Percentiles rank a stretch among this genome's conserved stretches.
phyloP scores from a whole-genome alignment of 2,797 vertebrate species.

The Mycteria americana region DNA sequence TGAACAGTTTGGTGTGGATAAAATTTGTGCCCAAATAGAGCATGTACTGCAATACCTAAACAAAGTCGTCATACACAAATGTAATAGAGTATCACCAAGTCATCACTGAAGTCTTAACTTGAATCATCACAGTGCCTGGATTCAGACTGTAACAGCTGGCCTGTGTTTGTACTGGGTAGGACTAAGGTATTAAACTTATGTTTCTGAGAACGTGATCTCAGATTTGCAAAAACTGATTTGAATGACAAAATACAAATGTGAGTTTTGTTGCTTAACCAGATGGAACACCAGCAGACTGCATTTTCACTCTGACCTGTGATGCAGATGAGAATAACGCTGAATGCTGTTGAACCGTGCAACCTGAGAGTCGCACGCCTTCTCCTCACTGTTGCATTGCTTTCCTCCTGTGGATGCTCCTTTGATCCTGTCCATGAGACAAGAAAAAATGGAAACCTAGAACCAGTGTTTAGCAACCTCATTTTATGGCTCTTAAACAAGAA shows the following conservation, averaged over 20 bases:
- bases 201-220: neutral
- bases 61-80: neutral
- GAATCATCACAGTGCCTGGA: neutral
- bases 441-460: neutral
- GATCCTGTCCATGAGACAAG: accelerated
- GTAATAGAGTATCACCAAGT: neutral
- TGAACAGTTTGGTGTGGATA: neutral
- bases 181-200: neutral
- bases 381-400: neutral
- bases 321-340: neutral
- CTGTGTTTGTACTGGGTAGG: neutral
- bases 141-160: neutral
- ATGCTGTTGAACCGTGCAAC: neutral
- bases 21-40: neutral
- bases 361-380: accelerated
- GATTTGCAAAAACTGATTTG: neutral
- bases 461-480: neutral
- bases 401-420: neutral
- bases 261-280: neutral
- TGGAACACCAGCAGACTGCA: accelerated
- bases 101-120: neutral
- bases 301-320: neutral
- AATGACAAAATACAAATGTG: neutral
- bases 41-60: neutral
- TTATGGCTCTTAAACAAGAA: neutral